Evolutionary conservation across 2,113 vertebrate species (phyloP).

Genomic region (Ancistrus triradiatus): DNA sequence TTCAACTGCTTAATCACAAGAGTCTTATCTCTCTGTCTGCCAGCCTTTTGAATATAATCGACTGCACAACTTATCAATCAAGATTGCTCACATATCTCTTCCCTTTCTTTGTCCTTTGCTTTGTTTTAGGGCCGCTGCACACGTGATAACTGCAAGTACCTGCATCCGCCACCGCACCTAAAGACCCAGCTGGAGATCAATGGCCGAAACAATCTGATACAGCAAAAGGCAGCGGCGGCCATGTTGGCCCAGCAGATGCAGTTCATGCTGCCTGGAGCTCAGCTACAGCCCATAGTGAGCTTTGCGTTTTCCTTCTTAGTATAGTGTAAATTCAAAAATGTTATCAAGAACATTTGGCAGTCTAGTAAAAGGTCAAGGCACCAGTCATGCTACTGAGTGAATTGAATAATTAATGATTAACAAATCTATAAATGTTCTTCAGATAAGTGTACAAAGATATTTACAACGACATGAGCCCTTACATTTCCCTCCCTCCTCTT

Average conservation of each 20-base stretch:
- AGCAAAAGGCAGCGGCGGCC: constrained; percentile 92
- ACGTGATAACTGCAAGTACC: constrained; percentile 97
- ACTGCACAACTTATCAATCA: not conserved
- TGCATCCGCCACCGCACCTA: constrained; percentile 94
- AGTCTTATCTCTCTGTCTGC: constrained; percentile 33
- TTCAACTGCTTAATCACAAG: constrained; percentile 26
- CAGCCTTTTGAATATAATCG: constrained; percentile 36
- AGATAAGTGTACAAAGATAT: too few species aligned
- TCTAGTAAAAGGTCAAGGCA: too few species aligned
- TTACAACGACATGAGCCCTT: too few species aligned
- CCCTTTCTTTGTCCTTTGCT: constrained; percentile 23
- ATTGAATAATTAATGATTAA: too few species aligned
- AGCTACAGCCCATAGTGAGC: constrained; percentile 91
- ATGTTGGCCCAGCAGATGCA: constrained; percentile 99
- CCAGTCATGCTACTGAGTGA: too few species aligned
- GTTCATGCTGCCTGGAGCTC: constrained; percentile 89
- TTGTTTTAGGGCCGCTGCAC: constrained; percentile 84
- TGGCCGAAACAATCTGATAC: constrained; percentile 96
- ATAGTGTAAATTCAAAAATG: too few species aligned
- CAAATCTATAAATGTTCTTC: too few species aligned
- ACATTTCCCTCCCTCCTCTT: not conserved
- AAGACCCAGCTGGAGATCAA: constrained; percentile 98
- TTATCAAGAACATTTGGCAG: too few species aligned
- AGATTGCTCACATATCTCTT: too few species aligned
- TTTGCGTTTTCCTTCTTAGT: not conserved